A percentile compares a stretch with the other conserved stretches of the same genome.
Evolutionary conservation across 2,113 vertebrate species (phyloP).

Genomic region (Craseonycteris thonglongyai): DNA sequence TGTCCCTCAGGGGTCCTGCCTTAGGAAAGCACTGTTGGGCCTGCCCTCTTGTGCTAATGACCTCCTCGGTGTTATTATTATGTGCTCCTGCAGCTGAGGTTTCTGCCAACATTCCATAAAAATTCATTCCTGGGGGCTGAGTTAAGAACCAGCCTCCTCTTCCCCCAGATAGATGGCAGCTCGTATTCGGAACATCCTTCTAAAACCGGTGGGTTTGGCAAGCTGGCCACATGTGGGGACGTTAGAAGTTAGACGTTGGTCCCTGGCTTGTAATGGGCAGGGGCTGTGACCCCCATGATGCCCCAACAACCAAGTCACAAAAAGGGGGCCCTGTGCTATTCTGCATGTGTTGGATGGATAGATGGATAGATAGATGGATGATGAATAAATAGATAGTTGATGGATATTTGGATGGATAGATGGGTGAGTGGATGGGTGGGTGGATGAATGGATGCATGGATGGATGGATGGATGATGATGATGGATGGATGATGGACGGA

Average conservation of each 20-base stretch:
- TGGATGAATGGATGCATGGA: rapidly evolving
- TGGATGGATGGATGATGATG: neutral
- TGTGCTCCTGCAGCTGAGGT: rapidly evolving
- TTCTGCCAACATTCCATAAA: rapidly evolving
- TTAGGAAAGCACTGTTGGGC: rapidly evolving
- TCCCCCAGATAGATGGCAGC: rapidly evolving
- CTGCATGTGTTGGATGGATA: neutral
- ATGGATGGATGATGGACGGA: rapidly evolving
- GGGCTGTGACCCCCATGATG: rapidly evolving
- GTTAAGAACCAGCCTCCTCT: neutral
- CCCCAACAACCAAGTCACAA: rapidly evolving
- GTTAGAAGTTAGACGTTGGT: rapidly evolving
- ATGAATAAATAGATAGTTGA: too few relatives aligned
- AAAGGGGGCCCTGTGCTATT: neutral
- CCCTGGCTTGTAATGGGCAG: rapidly evolving
- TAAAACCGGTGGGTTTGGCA: rapidly evolving
- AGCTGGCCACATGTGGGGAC: rapidly evolving
- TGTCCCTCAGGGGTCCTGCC: rapidly evolving
- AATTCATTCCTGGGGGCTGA: neutral
- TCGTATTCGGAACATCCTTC: rapidly evolving
- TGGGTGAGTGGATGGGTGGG: rapidly evolving
- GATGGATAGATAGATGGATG: too few relatives aligned
- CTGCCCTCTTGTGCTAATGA: neutral
- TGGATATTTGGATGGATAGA: rapidly evolving
- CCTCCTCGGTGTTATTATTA: rapidly evolving